phyloP scores from a whole-genome alignment of 2,113 vertebrate species.

The Trinectes maculatus region DNA sequence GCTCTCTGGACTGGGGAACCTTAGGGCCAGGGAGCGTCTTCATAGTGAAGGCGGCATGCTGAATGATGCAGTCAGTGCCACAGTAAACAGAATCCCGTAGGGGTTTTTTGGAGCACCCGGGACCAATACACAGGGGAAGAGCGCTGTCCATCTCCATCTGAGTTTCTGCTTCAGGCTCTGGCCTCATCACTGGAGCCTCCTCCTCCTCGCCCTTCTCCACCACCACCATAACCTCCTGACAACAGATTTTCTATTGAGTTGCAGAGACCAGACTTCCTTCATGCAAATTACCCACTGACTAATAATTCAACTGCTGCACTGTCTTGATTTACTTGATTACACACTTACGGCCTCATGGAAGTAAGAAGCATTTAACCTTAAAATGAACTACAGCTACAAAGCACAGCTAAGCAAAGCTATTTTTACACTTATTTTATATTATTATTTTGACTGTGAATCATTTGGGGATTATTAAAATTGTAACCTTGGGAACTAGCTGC shows the following conservation, averaged over 20 bases:
- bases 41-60: slow-evolving; percentile 92
- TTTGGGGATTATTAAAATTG: slow-evolving; percentile 34
- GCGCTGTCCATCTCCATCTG: slow-evolving; percentile 73
- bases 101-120: slow-evolving; percentile 86
- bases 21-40: slow-evolving; percentile 86
- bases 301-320: too few species aligned
- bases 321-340: not conserved
- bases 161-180: slow-evolving; percentile 38
- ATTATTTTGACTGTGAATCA: not conserved
- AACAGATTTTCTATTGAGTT: slow-evolving; percentile 60
- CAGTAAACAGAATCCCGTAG: slow-evolving; percentile 95
- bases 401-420: not conserved
- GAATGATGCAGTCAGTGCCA: slow-evolving; percentile 93
- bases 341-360: not conserved
- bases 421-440: not conserved
- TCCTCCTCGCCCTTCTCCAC: slow-evolving; percentile 19
- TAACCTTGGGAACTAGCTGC: slow-evolving; percentile 85
- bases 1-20: slow-evolving; percentile 78
- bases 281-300: slow-evolving; percentile 15
- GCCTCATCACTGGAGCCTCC: slow-evolving; percentile 1
- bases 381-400: not conserved
- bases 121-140: slow-evolving; percentile 88
- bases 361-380: not conserved
- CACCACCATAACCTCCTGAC: slow-evolving; percentile 70
- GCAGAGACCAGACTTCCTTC: slow-evolving; percentile 2